These are phyloP conservation scores for Propsilocerus akamusi DNA, from an alignment of 1,140 invertebrate species.

Conservation along the genomic window DNA sequence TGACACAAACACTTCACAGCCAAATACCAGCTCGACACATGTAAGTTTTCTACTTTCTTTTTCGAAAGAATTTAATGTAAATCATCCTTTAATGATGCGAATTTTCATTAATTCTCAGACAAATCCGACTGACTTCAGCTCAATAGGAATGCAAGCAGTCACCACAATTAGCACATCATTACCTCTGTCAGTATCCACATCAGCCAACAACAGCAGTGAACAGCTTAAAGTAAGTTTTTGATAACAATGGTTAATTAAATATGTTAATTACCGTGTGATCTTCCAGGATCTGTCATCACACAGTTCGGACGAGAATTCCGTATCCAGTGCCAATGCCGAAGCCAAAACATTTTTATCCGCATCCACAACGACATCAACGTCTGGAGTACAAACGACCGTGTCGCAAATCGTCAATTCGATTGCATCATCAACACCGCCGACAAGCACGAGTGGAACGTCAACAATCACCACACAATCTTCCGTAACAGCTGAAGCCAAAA, in stretches of 20 bases:
- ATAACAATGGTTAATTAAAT: no score
- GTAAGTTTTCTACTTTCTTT: no score
- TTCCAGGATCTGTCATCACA: no score
- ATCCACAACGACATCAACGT: neutral
- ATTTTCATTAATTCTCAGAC: neutral
- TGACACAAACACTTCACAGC: conserved; percentile 7
- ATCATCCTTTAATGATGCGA: neutral
- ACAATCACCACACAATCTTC: neutral
- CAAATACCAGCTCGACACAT: neutral
- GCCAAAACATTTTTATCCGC: neutral
- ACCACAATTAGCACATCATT: neutral
- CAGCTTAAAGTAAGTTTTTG: neutral
- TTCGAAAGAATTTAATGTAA: neutral
- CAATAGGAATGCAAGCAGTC: neutral
- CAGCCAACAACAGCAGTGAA: conserved; percentile 3
- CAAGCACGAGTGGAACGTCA: neutral
- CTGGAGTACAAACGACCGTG: neutral
- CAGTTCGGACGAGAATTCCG: no score
- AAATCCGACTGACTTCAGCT: neutral
- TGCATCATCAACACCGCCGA: neutral
- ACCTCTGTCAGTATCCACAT: neutral
- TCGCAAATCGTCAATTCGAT: no score
- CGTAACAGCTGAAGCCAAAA: conserved; percentile 25
- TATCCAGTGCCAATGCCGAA: neutral
- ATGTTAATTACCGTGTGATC: no score